Base-by-base conservation (phyloP, 2,113 vertebrate genomes). In the Clarias gariepinus region DNA sequence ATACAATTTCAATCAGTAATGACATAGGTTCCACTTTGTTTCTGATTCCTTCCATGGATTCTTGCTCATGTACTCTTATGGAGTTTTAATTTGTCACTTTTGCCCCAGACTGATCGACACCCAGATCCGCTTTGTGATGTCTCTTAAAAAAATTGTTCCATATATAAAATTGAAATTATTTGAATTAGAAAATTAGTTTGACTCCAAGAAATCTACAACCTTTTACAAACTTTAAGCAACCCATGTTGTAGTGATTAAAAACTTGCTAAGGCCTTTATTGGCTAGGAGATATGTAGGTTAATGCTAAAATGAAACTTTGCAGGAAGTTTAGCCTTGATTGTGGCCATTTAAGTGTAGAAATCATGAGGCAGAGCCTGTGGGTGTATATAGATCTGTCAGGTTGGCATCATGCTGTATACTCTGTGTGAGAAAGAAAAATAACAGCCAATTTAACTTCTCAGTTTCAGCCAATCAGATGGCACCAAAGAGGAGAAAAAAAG, bases 381-480 rank as follows among this genome's bases (percentile, higher is more conserved):
- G 25, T 77, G 74, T 77, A 28, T 28, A 18, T 6, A 55, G 25
- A 28, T 77, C 74, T 77, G 52, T 77, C 74, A 77, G 74, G 52
- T 55, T 55, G 52, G 74, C 52, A 77, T 77, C 52, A 55, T 77
- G 47, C 47, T 47, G 47, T 47, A 28, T 55, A 55, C 13, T 77
- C 52, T 28, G 52, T 28, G 25, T 77, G 74, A 18, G 52, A 47
- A 36, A 18, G 25, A 55, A 77, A 47, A 77, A n/a, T 55, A 77
- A 77, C 74, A 77, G 52, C 25, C 74, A 28, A 77, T 77, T 77
- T 41, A 23, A 73, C 33, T 76, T 52, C 73, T n/a, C 73, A n/a
- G 23, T 76, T 76, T 76, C 23, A 52, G 15, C 41, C 73, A 52
- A 76, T 76, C 71, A 74, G 71, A 47, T 74, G 71, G 16, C 41